These are phyloP conservation scores for silkworm (Bombyx mori) DNA, from an alignment of 1,140 invertebrate species.

Conservation along the genomic window ASM3026992v2 NC_085121.1:9243001-9243500, in stretches of 20 bases:
- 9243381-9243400: conserved; percentile 91
- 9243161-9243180: conserved; percentile 89
- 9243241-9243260: conserved; percentile 81
- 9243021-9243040: conserved; percentile 45
- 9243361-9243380: conserved; percentile 87
- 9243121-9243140: conserved; percentile 78
- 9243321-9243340: conserved; percentile 89
- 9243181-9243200: conserved; percentile 91
- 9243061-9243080: conserved; percentile 78
- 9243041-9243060: conserved; percentile 79
- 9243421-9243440: conserved; percentile 85
- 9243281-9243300: neutral
- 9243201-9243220: conserved; percentile 84
- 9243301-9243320: conserved; percentile 33
- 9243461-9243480: neutral
- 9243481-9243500: too few relatives aligned
- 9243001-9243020: neutral
- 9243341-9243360: conserved; percentile 90
- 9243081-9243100: conserved; percentile 80
- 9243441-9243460: conserved; percentile 20
- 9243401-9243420: conserved; percentile 87
- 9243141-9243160: conserved; percentile 87
- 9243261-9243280: neutral
- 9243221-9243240: conserved; percentile 84
- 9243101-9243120: conserved; percentile 76